Evolutionary conservation across 2,888 invertebrate genomes (phyloP).

Genomic region (Cecidostiba fungosa): DNA sequence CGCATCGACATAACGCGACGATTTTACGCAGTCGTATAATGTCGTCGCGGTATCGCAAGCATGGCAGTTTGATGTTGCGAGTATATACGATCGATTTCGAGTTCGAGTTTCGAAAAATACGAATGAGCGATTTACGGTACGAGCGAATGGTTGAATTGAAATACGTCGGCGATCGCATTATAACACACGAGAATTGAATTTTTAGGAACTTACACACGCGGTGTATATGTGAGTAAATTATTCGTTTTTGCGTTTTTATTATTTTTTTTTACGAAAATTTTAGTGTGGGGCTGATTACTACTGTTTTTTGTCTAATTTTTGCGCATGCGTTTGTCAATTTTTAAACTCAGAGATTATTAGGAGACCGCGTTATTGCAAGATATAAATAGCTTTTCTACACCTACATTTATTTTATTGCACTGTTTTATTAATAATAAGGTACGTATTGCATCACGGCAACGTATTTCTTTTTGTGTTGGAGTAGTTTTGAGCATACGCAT

Average conservation of each 20-base stretch:
- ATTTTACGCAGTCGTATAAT: constrained; percentile 36
- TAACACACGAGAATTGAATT: background rate
- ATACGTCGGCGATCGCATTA: background rate
- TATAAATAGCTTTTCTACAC: background rate
- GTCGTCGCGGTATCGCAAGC: background rate
- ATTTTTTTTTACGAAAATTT: too few species aligned
- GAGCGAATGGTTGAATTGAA: background rate
- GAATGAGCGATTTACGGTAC: constrained; percentile 1
- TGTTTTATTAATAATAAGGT: too few species aligned
- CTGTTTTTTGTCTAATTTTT: too few species aligned
- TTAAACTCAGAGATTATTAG: background rate
- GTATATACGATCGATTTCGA: background rate
- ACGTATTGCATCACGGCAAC: too few species aligned
- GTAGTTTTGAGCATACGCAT: too few species aligned
- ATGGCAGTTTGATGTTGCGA: background rate
- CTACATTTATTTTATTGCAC: background rate
- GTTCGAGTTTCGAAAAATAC: background rate
- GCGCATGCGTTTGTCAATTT: background rate
- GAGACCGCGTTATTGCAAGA: background rate
- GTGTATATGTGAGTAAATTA: too few species aligned
- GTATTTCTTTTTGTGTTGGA: too few species aligned
- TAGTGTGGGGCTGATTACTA: too few species aligned
- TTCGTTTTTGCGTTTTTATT: too few species aligned
- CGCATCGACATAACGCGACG: background rate
- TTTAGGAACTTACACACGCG: background rate